Evolutionary conservation across 2,797 vertebrate genomes (phyloP).

Genomic region (Myripristis jacobus): DNA sequence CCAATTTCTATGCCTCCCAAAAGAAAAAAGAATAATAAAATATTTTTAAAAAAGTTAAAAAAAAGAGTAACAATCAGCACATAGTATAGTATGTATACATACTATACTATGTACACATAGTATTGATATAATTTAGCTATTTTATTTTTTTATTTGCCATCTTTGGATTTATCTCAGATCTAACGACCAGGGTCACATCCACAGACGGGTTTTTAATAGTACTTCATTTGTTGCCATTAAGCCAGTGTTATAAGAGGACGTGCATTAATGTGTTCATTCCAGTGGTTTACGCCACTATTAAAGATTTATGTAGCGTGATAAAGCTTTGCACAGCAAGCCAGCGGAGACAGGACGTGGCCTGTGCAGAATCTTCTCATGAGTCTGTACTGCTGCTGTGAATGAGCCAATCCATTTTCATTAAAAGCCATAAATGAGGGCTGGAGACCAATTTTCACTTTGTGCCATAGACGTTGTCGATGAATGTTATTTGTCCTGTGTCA

Average conservation of each 20-base stretch:
- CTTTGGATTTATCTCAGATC: conserved; percentile 5
- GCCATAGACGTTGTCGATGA: not conserved
- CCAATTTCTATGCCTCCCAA: no score
- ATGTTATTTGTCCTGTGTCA: not conserved
- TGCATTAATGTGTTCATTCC: conserved; percentile 25
- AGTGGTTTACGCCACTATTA: conserved; percentile 49
- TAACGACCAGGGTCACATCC: conserved; percentile 21
- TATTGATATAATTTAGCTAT: not conserved
- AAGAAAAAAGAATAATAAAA: no score
- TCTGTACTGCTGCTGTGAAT: conserved; percentile 43
- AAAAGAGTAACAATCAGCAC: no score
- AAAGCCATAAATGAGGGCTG: not conserved
- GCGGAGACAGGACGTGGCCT: conserved; percentile 11
- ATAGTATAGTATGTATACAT: no score
- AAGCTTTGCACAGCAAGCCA: conserved; percentile 29
- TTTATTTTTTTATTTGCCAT: conserved; percentile 19
- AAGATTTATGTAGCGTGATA: conserved; percentile 28
- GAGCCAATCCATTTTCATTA: conserved; percentile 63
- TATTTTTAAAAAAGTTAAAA: no score
- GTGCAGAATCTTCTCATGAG: conserved; percentile 2
- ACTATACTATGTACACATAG: no score
- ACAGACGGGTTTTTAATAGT: conserved; percentile 38
- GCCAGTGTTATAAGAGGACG: conserved; percentile 14
- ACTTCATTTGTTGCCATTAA: conserved; percentile 58
- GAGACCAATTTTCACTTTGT: not conserved